Base-by-base conservation (phyloP, 2,113 vertebrate species). In the Neolamprologus caudopunctatus region DNA sequence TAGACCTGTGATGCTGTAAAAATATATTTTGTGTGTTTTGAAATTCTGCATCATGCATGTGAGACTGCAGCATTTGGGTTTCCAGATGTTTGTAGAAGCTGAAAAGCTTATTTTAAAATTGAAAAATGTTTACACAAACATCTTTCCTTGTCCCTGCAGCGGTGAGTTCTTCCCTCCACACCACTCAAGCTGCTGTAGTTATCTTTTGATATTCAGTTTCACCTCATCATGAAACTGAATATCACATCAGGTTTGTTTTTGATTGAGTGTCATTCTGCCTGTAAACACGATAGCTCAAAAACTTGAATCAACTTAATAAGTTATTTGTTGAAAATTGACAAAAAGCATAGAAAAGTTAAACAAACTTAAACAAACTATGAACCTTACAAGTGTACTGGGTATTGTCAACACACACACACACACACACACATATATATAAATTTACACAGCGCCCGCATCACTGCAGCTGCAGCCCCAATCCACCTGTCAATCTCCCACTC, bases 231-330 rank as follows among this genome's bases (percentile, higher is more conserved):
- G 4, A 61, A 63, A 19, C 28, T 33, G 28, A 63, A 63, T 35
- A 63, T 35, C 58, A 35, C 9, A n/a, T 66, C 10, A 12, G 17
- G 17, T 37, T 33, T 63, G 17, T 63, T 35, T 63, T 11, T 35
- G 4, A 31, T 19, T 19, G 58, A 19, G 28, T 63, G 58, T 63
- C 31, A 35, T 35, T 19, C 16, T 35, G 58, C 28, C 28, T 63
- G 58, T 35, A 4, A 63, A 63, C 58, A 35, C 0, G 0, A 63
- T 7, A 35, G 28, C 28, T 63, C 28, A 33, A 19, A 4, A 33
- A 33, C 8, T 28, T 63, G 58, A 63, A 63, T 33, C 0, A 19
- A 33, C 4, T 19, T 19, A 63, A 19, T 2, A 0, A 63, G 28
- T 63, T 4, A 33, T 33, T 3, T 2, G 58, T 33, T 33, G 28